Conservation (phyloP, 2,797 vertebrate genomes). For the Hyperoplus immaculatus region DNA sequence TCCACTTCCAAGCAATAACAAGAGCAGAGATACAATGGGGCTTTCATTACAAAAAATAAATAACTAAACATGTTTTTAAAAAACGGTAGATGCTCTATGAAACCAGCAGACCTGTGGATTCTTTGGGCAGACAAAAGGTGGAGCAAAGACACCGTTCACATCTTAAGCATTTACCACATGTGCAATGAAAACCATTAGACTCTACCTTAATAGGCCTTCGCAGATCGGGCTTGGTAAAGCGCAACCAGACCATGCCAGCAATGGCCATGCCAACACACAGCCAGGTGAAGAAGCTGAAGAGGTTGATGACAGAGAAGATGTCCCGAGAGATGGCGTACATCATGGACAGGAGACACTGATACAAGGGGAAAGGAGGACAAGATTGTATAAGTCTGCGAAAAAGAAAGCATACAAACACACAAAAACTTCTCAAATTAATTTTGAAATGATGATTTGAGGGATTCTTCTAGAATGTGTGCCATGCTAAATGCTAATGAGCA, state of each 20-base stretch:
- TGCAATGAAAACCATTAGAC: not conserved
- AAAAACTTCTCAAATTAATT: not conserved
- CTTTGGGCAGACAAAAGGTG: constrained; percentile 39
- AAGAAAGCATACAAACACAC: not conserved
- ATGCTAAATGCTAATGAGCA: constrained; percentile 3
- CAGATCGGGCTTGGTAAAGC: constrained; percentile 79
- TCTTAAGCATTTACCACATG: not conserved
- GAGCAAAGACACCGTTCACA: not conserved
- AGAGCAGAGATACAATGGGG: constrained; percentile 55
- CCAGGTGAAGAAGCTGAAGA: constrained; percentile 89
- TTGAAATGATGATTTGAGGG: not conserved
- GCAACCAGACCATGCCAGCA: constrained; percentile 83
- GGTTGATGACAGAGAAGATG: constrained; percentile 88
- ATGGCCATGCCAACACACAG: constrained; percentile 86
- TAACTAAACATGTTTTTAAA: constrained; percentile 4
- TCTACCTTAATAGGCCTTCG: constrained; percentile 83
- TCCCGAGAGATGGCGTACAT: constrained; percentile 84
- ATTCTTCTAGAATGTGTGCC: not conserved
- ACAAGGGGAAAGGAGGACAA: not conserved
- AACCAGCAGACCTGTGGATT: constrained; percentile 45
- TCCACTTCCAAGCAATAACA: constrained; percentile 60
- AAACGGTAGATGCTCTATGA: constrained; percentile 23
- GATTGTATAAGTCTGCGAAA: not conserved
- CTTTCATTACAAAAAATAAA: constrained; percentile 35
- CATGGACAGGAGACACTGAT: constrained; percentile 85